phyloP scores from a whole-genome alignment of 1,140 invertebrate genomes.

The Metopolophium dirhodum region DNA sequence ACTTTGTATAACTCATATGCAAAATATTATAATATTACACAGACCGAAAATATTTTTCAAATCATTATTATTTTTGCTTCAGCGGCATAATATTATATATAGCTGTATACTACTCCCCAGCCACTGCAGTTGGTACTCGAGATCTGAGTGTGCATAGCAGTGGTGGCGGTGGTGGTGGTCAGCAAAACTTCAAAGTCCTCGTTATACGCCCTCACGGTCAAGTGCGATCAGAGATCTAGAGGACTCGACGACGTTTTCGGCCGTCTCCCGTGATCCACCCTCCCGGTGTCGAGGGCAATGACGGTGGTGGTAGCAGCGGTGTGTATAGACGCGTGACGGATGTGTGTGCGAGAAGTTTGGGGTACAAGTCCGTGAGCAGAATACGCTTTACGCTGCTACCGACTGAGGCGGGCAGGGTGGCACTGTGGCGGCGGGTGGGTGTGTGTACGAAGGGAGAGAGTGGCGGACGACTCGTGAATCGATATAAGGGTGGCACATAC shows the following conservation, averaged over 20 bases:
- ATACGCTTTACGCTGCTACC: slow-evolving; percentile 23
- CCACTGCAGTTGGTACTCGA: neutral
- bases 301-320: neutral
- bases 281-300: neutral
- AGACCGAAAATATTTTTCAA: neutral
- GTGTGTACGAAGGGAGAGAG: neutral
- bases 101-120: neutral
- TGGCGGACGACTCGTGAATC: slow-evolving; percentile 13
- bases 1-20: neutral
- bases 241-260: slow-evolving; percentile 1
- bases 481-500: slow-evolving; percentile 47
- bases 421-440: neutral
- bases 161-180: neutral
- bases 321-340: neutral
- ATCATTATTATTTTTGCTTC: neutral
- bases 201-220: neutral
- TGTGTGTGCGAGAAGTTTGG: slow-evolving; percentile 31
- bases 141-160: neutral
- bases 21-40: neutral
- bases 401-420: neutral
- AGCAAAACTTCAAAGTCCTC: neutral
- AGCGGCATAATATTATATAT: neutral
- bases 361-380: slow-evolving; percentile 31
- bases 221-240: slow-evolving; percentile 1
- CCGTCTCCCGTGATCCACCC: neutral